Evolutionary conservation across 2,113 vertebrate genomes (phyloP).

Genomic region (Apteryx owenii): DNA sequence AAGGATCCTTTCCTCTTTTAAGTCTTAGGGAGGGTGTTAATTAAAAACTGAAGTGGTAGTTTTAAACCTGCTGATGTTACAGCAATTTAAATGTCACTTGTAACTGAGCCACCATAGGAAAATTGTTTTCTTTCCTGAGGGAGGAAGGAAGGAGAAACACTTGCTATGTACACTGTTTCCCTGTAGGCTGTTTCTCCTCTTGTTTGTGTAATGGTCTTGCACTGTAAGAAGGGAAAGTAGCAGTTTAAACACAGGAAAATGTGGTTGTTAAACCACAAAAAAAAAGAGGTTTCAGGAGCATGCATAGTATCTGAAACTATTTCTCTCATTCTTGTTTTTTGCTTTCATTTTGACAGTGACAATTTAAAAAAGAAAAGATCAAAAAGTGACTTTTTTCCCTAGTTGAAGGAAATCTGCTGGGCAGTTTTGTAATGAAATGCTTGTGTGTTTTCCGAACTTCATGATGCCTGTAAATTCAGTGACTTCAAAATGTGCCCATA

Average conservation of each 20-base stretch:
- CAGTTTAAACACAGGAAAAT: constrained; percentile 3
- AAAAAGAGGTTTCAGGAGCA: not conserved
- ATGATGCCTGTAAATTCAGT: not conserved
- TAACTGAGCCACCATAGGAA: not conserved
- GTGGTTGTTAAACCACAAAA: not conserved
- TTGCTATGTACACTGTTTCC: not conserved
- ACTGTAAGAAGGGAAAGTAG: not conserved
- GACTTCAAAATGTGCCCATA: not conserved
- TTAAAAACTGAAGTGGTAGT: not conserved
- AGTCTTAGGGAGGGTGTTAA: not conserved
- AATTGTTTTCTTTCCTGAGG: not conserved
- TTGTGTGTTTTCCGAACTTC: not conserved
- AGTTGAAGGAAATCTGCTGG: not conserved
- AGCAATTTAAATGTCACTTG: not conserved
- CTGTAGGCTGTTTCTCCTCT: not conserved
- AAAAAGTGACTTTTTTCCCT: not conserved
- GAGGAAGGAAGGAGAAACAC: not conserved
- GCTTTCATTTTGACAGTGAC: not conserved
- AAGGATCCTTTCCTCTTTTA: not conserved
- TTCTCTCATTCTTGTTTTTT: not conserved
- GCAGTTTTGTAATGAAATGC: not conserved
- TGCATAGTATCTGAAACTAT: not conserved
- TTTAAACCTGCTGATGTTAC: not conserved
- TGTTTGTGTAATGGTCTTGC: not conserved
- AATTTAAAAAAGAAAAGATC: not conserved